phyloP scores from a whole-genome alignment of 1,140 invertebrate genomes.

The Cherax quadricarinatus region DNA sequence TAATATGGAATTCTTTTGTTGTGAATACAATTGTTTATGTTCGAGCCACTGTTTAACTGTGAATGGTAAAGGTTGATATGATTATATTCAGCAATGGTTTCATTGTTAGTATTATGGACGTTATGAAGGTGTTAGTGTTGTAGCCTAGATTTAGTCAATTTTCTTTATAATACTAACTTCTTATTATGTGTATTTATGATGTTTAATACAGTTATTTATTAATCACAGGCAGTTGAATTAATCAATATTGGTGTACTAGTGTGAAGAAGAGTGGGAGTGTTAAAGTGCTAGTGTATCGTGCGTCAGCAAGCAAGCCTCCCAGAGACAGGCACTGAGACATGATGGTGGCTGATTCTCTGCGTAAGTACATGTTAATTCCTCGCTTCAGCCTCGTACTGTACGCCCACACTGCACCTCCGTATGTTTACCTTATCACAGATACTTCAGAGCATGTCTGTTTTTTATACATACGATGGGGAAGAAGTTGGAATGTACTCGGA shows the following conservation, averaged over 20 bases:
- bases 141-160: no score
- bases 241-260: neutral
- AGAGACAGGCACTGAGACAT: neutral
- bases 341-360: neutral
- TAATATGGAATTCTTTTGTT: no score
- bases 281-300: neutral
- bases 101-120: no score
- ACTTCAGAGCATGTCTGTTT: neutral
- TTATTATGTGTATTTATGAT: neutral
- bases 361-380: neutral
- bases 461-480: no score
- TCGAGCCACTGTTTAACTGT: no score
- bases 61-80: no score
- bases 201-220: neutral
- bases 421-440: neutral
- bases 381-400: neutral
- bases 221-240: neutral
- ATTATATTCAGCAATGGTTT: no score
- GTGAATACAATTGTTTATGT: no score
- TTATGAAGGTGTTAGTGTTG: no score
- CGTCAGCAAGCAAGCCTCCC: neutral
- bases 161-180: no score
- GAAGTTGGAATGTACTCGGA: no score
- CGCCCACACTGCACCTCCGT: neutral
- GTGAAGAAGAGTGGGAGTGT: neutral